These are phyloP conservation scores for Zootermopsis nevadensis DNA, from an alignment of 2,888 invertebrate species.

Conservation along the genomic window DNA sequence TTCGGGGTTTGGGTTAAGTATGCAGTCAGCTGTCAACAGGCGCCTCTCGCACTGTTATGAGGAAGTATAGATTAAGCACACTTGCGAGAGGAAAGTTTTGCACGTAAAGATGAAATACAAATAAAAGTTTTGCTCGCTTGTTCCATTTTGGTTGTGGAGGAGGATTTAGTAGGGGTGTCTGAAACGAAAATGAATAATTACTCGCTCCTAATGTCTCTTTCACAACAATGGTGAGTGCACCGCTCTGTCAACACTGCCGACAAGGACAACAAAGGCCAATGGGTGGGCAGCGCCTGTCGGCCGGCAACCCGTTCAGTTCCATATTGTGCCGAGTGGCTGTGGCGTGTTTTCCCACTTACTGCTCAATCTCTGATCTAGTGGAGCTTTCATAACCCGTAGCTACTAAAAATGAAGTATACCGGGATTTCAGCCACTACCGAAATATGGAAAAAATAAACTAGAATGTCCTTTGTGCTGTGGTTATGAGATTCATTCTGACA, in stretches of 20 bases:
- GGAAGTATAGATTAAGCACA: not conserved
- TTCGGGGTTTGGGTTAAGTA: too few relatives aligned
- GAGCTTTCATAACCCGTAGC: too few relatives aligned
- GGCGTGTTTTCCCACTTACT: too few relatives aligned
- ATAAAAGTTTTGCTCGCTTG: not conserved
- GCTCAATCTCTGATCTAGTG: too few relatives aligned
- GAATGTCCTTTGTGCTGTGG: too few relatives aligned
- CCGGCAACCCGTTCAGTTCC: too few relatives aligned
- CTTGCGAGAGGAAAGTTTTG: not conserved
- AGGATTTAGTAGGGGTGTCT: not conserved
- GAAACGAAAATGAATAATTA: constrained; percentile 2
- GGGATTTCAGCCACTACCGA: too few relatives aligned
- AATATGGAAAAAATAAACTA: too few relatives aligned
- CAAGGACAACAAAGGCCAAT: not conserved
- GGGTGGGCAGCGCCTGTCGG: not conserved
- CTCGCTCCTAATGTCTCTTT: constrained; percentile 7
- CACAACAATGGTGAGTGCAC: constrained; percentile 16
- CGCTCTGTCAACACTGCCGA: constrained; percentile 4
- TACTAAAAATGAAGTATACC: too few relatives aligned
- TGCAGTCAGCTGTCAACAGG: too few relatives aligned
- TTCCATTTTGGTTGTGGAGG: constrained; percentile 3
- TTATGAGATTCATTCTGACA: too few relatives aligned
- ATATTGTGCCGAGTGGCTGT: too few relatives aligned
- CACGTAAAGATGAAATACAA: not conserved
- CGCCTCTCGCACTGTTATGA: not conserved